A percentile compares a stretch with the other conserved stretches of the same genome.
Conservation (phyloP, 2,797 vertebrate genomes). For the Lacerta bilineata region DNA sequence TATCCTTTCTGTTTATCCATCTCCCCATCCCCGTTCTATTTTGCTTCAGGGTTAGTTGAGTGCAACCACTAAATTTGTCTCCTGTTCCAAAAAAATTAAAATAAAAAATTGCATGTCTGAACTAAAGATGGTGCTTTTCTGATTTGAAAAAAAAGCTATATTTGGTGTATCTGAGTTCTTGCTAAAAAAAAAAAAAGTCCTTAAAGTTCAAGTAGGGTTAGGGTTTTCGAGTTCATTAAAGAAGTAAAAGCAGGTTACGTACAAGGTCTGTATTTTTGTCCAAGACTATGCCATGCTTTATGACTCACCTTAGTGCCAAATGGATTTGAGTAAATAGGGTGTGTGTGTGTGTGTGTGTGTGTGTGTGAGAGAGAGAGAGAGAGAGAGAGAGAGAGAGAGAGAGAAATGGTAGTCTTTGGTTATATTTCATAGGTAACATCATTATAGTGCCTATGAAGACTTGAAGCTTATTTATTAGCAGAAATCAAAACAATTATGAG, state of each 20-base stretch:
- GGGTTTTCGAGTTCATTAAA: conserved; percentile 17
- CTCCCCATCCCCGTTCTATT: conserved; percentile 48
- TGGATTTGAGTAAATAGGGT: not conserved
- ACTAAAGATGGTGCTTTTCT: conserved; percentile 62
- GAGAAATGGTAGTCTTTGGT: not conserved
- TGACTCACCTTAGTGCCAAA: not conserved
- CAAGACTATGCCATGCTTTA: conserved; percentile 18
- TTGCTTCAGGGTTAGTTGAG: conserved; percentile 66
- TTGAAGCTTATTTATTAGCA: not conserved
- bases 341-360: too few relatives aligned
- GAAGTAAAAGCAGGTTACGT: not conserved
- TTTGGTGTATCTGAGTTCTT: conserved; percentile 7
- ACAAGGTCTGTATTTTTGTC: not conserved
- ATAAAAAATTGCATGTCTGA: conserved; percentile 52
- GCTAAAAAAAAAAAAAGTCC: not conserved
- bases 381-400: not conserved
- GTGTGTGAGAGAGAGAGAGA: not conserved
- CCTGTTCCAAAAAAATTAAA: conserved; percentile 55
- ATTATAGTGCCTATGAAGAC: not conserved
- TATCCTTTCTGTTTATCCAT: conserved; percentile 41
- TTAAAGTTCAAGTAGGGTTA: not conserved
- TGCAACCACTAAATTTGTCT: conserved; percentile 35
- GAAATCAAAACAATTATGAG: not conserved
- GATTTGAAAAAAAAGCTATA: conserved; percentile 9
- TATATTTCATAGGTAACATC: not conserved